Base-by-base conservation (phyloP, 92 coral and sea anemone genomes). In the Zoanthus solanderi region DNA sequence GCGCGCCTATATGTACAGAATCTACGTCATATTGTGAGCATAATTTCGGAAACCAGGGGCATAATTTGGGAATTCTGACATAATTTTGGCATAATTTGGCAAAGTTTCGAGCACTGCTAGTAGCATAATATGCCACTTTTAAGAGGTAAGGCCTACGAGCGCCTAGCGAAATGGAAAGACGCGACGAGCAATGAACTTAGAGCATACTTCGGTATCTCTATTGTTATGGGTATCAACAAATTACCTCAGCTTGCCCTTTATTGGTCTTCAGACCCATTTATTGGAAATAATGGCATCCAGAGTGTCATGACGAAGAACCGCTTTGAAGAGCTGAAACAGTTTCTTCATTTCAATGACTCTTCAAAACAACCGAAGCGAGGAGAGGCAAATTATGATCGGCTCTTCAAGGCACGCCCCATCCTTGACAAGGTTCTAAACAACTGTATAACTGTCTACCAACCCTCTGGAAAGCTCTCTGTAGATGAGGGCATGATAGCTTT, bases 381-480 rank as follows among this genome's bases (percentile, higher is more conserved):
- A n/a, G 66, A 58, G 66, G 66, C 66, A 58, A 58, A 58, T 58
- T 58, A 58, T 58, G 15, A 58, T 58, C 15, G 66, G 66, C 66
- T 58, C 66, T 12, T 58, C 66, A 12, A 58, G 66, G 66, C 11
- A 15, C 15, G 18, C 66, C 66, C 66, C 66, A 17, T 58, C 67
- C 67, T 7, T 60, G 67, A 60, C 23, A 60, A 60, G 23, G 67
- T 60, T 60, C 23, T 60, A 7, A 14, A 60, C 67, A 60, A 60
- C 13, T 60, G 67, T 60, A 42, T 11, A 44, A 69, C 47, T 50
- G 50, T 47, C 58, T 83, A 83, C 84, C 17, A 79, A 11, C 84
- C 84, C 66, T 42, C 75, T 60, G 67, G 67, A 58, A 58, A 58
- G 66, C 18, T 58, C 66, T 58, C 66, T 69, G 71, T 60, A 60